Base-by-base conservation (phyloP, 2,113 vertebrate species). In the Thymallus thymallus region DNA sequence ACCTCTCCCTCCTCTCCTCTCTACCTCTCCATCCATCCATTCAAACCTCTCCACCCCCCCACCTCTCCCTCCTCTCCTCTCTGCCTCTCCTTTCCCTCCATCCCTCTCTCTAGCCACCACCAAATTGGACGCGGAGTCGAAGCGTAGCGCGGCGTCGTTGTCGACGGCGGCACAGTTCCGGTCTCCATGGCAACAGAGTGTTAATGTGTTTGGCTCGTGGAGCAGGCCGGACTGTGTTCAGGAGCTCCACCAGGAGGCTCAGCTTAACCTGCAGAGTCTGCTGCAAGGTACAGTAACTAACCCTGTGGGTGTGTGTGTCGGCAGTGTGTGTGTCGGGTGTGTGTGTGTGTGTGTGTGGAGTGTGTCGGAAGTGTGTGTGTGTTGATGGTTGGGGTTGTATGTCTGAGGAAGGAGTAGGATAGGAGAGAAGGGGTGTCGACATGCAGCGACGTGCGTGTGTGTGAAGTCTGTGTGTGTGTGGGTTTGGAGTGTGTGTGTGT, bases 191-290 rank as follows among this genome's bases (percentile, higher is more conserved):
- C 97, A 96, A 95, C 97, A 98, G 92, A 97, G 96, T 32, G 95
- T 97, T 93, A 98, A 98, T 65, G 94, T 98, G 89, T 98, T 99
- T 92, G 92, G 96, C 92, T 94, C 96, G n/a, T 92, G 95, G 72
- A 95, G 95, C 93, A 94, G 96, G 91, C 96, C 96, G 18, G 96
- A 96, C n/a, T 96, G 96, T 88, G 95, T 98, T 91, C 96, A 97
- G 91, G 95, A 96, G 92, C 95, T 99, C 91, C 96, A 97, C 92
- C 95, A 97, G 87, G 95, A 99, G 91, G 97, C 96, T 62, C 96
- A 99, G 93, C 95, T 97, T 90, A 99, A 98, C 92, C 96, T 98
- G 80, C 97, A 99, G 94, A 98, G 94, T 90, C 87, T 98, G 91
- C 94, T 98, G 89, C 97, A 98, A 97, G 97, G 96, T 98, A 97